A percentile compares a stretch with the other conserved stretches of the same genome.
Evolutionary conservation across 2,888 invertebrate genomes (phyloP).

Genomic region (Hyalella azteca): DNA sequence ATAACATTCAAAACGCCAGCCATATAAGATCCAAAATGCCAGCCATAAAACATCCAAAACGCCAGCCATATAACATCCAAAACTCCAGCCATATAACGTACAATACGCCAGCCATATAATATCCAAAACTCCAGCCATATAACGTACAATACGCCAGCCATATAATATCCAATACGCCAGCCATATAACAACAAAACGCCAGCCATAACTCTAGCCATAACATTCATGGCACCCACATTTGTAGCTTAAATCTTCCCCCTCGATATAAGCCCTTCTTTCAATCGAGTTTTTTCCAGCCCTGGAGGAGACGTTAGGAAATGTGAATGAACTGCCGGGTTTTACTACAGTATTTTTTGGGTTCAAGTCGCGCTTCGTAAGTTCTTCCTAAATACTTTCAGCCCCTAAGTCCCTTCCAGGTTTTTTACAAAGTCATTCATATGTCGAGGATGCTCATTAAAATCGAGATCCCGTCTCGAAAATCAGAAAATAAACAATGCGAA

Average conservation of each 20-base stretch:
- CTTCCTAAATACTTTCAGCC: neutral
- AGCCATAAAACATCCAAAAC: too few relatives aligned
- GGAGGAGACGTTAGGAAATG: constrained; percentile 11
- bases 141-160: too few relatives aligned
- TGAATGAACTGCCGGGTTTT: constrained; percentile 25
- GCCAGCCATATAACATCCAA: too few relatives aligned
- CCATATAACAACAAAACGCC: too few relatives aligned
- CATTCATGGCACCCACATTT: constrained; percentile 26
- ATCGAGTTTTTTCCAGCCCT: neutral
- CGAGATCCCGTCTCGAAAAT: constrained; percentile 6
- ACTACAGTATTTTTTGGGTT: neutral
- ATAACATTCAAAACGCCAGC: too few relatives aligned
- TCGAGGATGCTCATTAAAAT: constrained; percentile 32
- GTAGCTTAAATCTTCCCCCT: neutral
- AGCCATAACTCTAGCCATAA: too few relatives aligned
- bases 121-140: too few relatives aligned
- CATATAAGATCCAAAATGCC: too few relatives aligned
- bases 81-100: too few relatives aligned
- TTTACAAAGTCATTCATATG: constrained; percentile 30
- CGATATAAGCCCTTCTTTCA: neutral
- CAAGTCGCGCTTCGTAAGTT: neutral
- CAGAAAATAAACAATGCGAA: too few relatives aligned
- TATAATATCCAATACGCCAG: too few relatives aligned
- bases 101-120: too few relatives aligned
- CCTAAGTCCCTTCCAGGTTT: neutral